Percentiles rank a stretch among this genome's conserved stretches.
These are phyloP conservation scores for Aleadryas rufinucha DNA, from an alignment of 2,113 vertebrate genomes.

Conservation along the genomic window DNA sequence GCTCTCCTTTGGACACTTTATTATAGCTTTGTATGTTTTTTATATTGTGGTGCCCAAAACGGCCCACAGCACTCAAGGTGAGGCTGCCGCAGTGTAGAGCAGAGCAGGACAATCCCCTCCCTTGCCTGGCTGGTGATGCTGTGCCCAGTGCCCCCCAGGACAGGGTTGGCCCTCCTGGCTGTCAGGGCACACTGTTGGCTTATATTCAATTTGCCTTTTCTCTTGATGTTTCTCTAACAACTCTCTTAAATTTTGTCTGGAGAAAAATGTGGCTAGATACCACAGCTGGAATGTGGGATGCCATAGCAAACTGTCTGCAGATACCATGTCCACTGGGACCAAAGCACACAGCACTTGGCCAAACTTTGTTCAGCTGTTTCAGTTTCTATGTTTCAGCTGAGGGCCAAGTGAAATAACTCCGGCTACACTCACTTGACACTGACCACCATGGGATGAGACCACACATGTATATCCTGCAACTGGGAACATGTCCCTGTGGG, in stretches of 20 bases:
- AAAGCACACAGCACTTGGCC: background rate
- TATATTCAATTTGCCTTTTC: background rate
- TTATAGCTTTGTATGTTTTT: background rate
- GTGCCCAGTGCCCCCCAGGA: background rate
- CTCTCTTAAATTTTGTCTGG: background rate
- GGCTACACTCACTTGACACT: background rate
- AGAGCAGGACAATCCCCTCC: background rate
- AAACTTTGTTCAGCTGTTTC: background rate
- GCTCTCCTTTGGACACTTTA: background rate
- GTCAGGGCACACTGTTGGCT: background rate
- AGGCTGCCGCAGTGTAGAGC: background rate
- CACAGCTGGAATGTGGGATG: background rate
- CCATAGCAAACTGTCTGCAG: background rate
- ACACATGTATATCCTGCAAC: background rate
- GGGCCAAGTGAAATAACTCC: background rate
- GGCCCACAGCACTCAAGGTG: background rate
- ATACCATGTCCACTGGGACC: background rate
- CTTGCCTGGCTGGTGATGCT: fast-evolving
- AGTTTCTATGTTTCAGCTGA: background rate
- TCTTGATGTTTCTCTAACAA: background rate
- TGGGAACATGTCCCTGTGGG: background rate
- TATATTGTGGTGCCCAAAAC: background rate
- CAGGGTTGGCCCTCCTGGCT: background rate
- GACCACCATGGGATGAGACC: background rate
- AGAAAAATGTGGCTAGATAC: background rate